Conservation (phyloP, 30 jellyfish, hydroid and myxozoan genomes). For the Pseudorhiza aurosa region DNA sequence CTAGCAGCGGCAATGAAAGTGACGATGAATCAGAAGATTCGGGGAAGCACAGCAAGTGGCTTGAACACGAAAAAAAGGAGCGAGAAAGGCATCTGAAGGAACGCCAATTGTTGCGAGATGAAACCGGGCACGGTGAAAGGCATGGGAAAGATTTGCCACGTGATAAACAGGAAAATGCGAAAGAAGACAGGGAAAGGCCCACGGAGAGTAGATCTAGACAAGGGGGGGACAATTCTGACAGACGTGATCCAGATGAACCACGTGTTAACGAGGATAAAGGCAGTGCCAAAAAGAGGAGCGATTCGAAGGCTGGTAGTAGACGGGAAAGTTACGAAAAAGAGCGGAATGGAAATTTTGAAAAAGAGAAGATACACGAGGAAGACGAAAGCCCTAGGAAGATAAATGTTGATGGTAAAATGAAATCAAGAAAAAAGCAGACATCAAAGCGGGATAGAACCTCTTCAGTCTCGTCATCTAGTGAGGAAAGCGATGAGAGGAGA, state of each 20-base stretch:
- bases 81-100: neutral
- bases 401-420: neutral
- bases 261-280: neutral
- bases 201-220: no score
- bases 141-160: neutral
- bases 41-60: slow-evolving; percentile 43
- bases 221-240: no score
- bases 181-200: neutral
- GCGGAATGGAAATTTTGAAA: neutral
- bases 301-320: neutral
- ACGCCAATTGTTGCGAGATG: neutral
- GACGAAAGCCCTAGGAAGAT: neutral
- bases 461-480: slow-evolving; percentile 16
- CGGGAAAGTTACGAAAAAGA: neutral
- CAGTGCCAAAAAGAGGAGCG: neutral
- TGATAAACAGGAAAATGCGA: slow-evolving; percentile 3
- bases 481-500: neutral
- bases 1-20: slow-evolving; percentile 83
- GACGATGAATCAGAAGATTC: slow-evolving; percentile 71
- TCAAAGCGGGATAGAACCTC: slow-evolving; percentile 6
- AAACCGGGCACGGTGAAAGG: slow-evolving; percentile 1
- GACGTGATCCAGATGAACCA: no score
- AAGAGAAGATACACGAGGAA: neutral
- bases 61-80: slow-evolving; percentile 22
- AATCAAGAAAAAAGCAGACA: neutral